A percentile compares a stretch with the other conserved stretches of the same genome.
These are phyloP conservation scores for Hemibagrus wyckioides DNA, from an alignment of 2,113 vertebrate genomes.

Conservation along the genomic window DNA sequence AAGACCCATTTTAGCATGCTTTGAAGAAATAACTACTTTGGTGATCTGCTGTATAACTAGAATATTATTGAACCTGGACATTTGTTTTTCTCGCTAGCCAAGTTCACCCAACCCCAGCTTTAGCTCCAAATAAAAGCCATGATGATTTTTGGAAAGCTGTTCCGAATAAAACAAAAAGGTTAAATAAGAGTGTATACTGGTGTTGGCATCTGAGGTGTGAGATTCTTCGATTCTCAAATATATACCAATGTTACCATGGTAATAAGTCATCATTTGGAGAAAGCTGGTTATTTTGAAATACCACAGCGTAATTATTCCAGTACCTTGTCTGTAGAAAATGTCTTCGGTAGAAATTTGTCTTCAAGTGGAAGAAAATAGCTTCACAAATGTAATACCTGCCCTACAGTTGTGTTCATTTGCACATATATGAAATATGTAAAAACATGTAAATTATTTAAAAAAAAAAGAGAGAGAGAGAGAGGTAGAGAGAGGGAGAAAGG, in stretches of 20 bases:
- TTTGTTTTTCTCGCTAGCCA: background rate
- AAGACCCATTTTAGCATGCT: background rate
- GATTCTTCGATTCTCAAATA: background rate
- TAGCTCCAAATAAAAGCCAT: background rate
- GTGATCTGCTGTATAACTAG: background rate
- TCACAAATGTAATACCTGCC: background rate
- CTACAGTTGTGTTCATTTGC: background rate
- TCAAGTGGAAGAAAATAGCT: background rate
- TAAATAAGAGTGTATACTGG: background rate
- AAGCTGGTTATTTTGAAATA: background rate
- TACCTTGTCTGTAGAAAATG: too few relatives aligned
- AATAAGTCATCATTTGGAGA: background rate
- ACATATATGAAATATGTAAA: background rate
- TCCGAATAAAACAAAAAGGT: background rate
- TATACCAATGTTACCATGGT: background rate
- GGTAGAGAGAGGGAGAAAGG: too few relatives aligned
- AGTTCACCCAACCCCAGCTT: background rate
- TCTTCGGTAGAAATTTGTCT: background rate
- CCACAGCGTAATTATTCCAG: background rate
- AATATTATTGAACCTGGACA: background rate
- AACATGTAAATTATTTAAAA: too few relatives aligned
- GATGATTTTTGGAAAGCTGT: background rate
- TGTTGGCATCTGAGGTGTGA: background rate
- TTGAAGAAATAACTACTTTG: background rate
- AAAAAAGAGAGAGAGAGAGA: background rate